Percentiles rank a stretch among this genome's conserved stretches.
Conservation (phyloP, 2,888 invertebrate species). For the Altica lythri region DNA sequence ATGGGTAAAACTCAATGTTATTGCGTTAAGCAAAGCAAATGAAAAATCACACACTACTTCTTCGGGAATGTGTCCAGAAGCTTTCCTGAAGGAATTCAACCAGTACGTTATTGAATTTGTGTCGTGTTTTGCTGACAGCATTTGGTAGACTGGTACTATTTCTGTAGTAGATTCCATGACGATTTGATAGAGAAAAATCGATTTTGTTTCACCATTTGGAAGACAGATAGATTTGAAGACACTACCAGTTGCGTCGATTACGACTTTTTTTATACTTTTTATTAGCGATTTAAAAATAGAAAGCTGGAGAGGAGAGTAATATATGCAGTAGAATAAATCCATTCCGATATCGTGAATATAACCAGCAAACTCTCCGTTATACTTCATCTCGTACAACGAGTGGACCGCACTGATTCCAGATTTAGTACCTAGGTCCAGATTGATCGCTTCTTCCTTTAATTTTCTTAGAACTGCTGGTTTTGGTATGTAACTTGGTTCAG, state of each 20-base stretch:
- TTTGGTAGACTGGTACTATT: background rate
- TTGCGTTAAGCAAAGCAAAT: background rate
- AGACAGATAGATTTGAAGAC: background rate
- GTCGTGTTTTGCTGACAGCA: background rate
- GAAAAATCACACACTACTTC: background rate
- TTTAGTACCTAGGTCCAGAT: background rate
- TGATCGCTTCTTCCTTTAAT: background rate
- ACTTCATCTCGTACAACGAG: background rate
- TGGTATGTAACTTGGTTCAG: background rate
- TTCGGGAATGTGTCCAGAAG: background rate
- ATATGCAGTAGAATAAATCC: background rate
- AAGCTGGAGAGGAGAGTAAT: background rate
- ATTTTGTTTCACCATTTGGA: background rate
- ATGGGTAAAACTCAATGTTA: no score
- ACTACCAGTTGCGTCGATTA: background rate
- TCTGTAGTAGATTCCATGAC: background rate
- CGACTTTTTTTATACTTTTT: background rate
- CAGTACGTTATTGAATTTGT: background rate
- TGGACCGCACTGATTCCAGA: background rate
- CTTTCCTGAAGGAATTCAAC: background rate
- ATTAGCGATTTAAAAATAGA: background rate
- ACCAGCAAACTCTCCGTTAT: background rate
- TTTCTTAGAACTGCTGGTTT: background rate
- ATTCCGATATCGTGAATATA: background rate
- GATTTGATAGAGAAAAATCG: background rate